phyloP scores from a whole-genome alignment of 2,888 invertebrate species.

The Mythimna ferrago region DNA sequence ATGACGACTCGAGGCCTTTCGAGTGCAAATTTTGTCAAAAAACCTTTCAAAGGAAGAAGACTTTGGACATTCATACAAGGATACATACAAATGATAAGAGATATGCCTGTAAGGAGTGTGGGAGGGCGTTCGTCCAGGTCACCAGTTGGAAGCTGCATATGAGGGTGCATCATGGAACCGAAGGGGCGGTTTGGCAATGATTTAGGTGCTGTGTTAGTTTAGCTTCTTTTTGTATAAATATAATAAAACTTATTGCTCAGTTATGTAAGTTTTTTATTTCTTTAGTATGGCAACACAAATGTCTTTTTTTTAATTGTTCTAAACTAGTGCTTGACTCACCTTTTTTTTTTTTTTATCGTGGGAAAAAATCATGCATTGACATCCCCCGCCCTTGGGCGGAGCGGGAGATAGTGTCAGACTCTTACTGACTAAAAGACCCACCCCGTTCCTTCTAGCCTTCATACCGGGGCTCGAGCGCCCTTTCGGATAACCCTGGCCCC shows the following conservation, averaged over 20 bases:
- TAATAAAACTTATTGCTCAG: conserved; percentile 11
- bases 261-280: conserved; percentile 1
- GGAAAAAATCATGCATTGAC: too few species aligned
- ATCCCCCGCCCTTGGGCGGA: too few species aligned
- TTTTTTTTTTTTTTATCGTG: too few species aligned
- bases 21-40: conserved; percentile 90
- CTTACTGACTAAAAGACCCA: too few species aligned
- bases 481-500: too few species aligned
- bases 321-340: too few species aligned
- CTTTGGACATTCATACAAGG: conserved; percentile 88
- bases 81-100: conserved; percentile 90
- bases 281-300: not conserved
- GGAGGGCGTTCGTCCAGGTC: conserved; percentile 90
- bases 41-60: conserved; percentile 90
- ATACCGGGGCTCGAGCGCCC: too few species aligned
- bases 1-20: conserved; percentile 89
- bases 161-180: conserved; percentile 84
- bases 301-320: too few species aligned
- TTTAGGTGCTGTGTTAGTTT: not conserved
- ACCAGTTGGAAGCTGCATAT: conserved; percentile 90
- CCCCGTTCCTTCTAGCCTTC: too few species aligned
- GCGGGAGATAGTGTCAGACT: too few species aligned
- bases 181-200: conserved; percentile 52
- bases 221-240: conserved; percentile 1
- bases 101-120: conserved; percentile 86